Conservation (phyloP, 2,797 vertebrate genomes). For the Sebastes reedi region DNA sequence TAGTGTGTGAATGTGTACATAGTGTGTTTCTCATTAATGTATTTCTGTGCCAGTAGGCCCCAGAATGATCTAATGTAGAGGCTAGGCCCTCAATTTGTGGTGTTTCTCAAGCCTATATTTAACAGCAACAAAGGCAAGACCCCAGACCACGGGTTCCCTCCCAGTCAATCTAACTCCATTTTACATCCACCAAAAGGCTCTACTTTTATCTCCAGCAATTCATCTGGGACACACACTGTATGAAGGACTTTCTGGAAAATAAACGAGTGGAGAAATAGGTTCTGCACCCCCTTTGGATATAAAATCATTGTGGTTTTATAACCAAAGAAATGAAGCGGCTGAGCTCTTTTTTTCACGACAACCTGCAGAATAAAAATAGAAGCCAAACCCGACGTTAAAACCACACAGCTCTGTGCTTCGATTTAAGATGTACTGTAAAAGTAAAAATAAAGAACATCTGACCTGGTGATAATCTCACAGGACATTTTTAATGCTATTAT, state of each 20-base stretch:
- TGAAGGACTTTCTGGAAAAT: slow-evolving; percentile 65
- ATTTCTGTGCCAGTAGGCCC: slow-evolving; percentile 47
- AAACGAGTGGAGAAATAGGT: slow-evolving; percentile 54
- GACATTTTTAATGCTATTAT: neutral
- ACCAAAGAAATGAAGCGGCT: slow-evolving; percentile 27
- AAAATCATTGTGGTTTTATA: slow-evolving; percentile 38
- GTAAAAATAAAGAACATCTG: neutral
- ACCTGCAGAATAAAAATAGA: slow-evolving; percentile 33
- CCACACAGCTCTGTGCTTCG: neutral
- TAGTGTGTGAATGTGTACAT: neutral
- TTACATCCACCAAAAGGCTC: slow-evolving; percentile 60
- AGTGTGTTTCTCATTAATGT: slow-evolving; percentile 60
- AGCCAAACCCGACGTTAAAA: slow-evolving; percentile 14
- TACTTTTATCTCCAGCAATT: slow-evolving; percentile 68
- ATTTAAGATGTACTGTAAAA: neutral
- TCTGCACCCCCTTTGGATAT: slow-evolving; percentile 21
- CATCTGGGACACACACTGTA: slow-evolving; percentile 68
- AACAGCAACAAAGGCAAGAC: slow-evolving; percentile 75
- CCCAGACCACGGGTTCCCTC: slow-evolving; percentile 74
- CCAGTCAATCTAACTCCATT: slow-evolving; percentile 66
- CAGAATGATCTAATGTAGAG: slow-evolving; percentile 68
- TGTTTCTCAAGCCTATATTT: slow-evolving; percentile 79
- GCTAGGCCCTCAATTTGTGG: slow-evolving; percentile 69
- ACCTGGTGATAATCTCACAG: neutral
- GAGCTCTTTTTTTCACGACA: slow-evolving; percentile 19